Base-by-base conservation (phyloP, 2,888 invertebrate genomes). In the Allacma fusca region DNA sequence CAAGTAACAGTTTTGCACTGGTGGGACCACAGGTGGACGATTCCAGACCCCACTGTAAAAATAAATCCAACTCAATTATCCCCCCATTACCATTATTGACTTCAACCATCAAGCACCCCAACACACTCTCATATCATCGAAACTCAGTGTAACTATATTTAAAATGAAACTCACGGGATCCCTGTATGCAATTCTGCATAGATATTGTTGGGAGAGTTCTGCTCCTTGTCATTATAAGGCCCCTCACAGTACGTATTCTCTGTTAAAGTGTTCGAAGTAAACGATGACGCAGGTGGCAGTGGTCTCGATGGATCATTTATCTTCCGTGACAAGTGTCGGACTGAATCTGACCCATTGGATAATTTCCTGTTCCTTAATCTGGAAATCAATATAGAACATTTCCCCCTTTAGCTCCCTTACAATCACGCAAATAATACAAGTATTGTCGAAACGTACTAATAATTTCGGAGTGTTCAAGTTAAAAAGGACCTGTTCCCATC, bases 161-260 rank as follows among this genome's bases (percentile, higher is more conserved):
- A 26, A 28, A 34, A n/a, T 16, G 16, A 74, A 28, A 28, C 73
- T 81, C 76, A 80, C 80, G 78, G 67, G 57, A 68, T 65, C 43
- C 76, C 79, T n/a, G 69, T 70, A 59, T 80, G 79, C 1, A 82
- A 72, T 59, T 82, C 81, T 0, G 81, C 80, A 64, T 82, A 82
- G 29, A 82, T 82, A 68, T 81, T 81, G 23, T 75, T 79, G 7
- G 79, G 75, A 1, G 69, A 29, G 5, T n/a, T 24, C 21, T 80
- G 77, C 44, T 81, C 78, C 43, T 80, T 77, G 29, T 78, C 78
- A 68, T 80, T 80, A 70, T 81, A 80, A 16, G 81, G 81, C 19
- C 81, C 81, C 75, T 82, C 81, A 62, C 81, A 82, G 50, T 82
- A 82, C 4, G 81, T 80, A 73, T 82, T 82, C 65, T 80, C 80